phyloP scores from a whole-genome alignment of 2,888 invertebrate genomes.

The Entomobrya proxima region DNA sequence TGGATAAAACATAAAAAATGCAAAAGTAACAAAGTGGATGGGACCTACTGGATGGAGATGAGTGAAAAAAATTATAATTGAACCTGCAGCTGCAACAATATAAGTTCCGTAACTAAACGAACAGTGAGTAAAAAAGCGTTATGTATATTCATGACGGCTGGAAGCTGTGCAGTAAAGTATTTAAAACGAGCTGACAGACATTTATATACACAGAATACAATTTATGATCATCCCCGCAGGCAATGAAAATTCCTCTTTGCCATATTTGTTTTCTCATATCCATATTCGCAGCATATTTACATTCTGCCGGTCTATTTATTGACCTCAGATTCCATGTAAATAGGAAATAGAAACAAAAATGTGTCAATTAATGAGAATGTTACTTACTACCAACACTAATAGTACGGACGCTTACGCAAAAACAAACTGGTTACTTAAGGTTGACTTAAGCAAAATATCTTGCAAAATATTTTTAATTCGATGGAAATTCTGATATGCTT shows the following conservation, averaged over 20 bases:
- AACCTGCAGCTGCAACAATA: constrained; percentile 41
- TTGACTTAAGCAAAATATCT: no score
- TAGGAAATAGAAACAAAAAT: constrained; percentile 50
- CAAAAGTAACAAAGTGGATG: constrained; percentile 20
- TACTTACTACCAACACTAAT: constrained; percentile 35
- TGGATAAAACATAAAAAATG: constrained; percentile 32
- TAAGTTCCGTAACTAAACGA: no score
- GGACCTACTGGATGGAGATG: not conserved
- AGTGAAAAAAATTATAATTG: constrained; percentile 30
- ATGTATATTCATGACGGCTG: not conserved
- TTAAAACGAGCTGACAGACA: constrained; percentile 53
- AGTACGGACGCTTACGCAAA: constrained; percentile 1
- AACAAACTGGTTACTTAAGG: no score
- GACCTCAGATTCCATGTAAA: constrained; percentile 5
- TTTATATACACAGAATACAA: constrained; percentile 30
- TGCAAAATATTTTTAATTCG: no score
- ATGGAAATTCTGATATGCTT: no score
- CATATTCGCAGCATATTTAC: not conserved
- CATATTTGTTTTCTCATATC: constrained; percentile 25
- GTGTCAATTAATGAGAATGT: constrained; percentile 48
- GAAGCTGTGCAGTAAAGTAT: constrained; percentile 6
- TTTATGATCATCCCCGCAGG: constrained; percentile 24
- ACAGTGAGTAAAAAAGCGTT: no score
- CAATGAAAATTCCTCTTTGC: constrained; percentile 54
- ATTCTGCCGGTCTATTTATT: not conserved